These are phyloP conservation scores for Eristalis tenax DNA, from an alignment of 2,888 invertebrate genomes.

Conservation along the genomic window DNA sequence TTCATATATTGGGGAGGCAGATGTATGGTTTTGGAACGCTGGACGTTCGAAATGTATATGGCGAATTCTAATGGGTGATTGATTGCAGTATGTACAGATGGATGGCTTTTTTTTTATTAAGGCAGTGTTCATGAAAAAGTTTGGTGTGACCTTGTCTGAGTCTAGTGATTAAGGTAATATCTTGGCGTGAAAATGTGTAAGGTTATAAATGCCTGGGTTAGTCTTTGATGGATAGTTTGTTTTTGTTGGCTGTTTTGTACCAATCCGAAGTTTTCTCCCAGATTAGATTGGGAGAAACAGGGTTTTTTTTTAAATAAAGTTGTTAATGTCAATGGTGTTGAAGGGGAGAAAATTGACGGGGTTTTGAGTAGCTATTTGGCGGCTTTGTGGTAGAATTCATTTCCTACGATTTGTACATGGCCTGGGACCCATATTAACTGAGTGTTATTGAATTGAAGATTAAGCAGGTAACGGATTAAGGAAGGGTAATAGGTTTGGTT, in stretches of 20 bases:
- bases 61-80: not conserved
- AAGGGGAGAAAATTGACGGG: not conserved
- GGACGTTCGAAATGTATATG: not conserved
- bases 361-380: not conserved
- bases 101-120: not conserved
- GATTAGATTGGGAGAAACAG: not conserved
- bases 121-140: not conserved
- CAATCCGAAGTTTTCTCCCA: no score
- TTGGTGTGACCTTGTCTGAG: not conserved
- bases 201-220: not conserved
- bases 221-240: no score
- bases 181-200: not conserved
- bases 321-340: not conserved
- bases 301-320: not conserved
- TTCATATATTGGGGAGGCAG: not conserved
- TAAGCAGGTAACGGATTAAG: no score
- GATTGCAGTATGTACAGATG: no score
- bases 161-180: not conserved
- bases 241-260: no score
- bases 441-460: not conserved
- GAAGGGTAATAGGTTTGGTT: no score
- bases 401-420: not conserved
- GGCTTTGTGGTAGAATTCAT: not conserved
- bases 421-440: not conserved
- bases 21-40: not conserved